Percentiles rank a stretch among this genome's conserved stretches.
Evolutionary conservation across 2,797 vertebrate species (phyloP).

Genomic region (Sebastes iracundus): DNA sequence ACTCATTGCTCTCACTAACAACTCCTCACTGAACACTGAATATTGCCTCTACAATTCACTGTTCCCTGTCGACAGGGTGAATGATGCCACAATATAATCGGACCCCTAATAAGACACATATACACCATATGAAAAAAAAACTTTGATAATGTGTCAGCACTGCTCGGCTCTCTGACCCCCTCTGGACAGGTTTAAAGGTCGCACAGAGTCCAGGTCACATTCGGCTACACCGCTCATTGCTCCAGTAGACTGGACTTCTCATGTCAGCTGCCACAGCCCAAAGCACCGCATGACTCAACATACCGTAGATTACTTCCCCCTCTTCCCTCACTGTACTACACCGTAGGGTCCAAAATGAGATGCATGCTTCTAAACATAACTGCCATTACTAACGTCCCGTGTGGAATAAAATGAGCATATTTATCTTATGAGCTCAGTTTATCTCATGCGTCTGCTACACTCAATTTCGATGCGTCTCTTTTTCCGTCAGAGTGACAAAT

Average conservation of each 20-base stretch:
- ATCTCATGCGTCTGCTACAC: slow-evolving; percentile 36
- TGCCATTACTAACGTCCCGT: slow-evolving; percentile 27
- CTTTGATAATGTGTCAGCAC: slow-evolving; percentile 1
- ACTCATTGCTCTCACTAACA: neutral
- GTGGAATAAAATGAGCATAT: slow-evolving; percentile 49
- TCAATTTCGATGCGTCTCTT: slow-evolving; percentile 45
- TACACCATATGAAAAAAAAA: neutral
- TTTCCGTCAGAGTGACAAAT: slow-evolving; percentile 51
- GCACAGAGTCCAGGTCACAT: slow-evolving; percentile 33
- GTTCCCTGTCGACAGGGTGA: neutral
- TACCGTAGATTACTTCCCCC: neutral
- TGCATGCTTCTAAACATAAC: slow-evolving; percentile 34
- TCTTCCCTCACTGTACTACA: slow-evolving; percentile 4
- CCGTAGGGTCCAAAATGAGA: slow-evolving; percentile 36
- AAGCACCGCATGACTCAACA: slow-evolving; percentile 28
- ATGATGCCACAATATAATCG: neutral
- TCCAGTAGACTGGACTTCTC: slow-evolving; percentile 11
- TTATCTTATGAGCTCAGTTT: slow-evolving; percentile 50
- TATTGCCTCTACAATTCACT: neutral
- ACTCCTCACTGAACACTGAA: neutral
- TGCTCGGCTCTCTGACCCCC: slow-evolving; percentile 27
- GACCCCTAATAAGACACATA: neutral
- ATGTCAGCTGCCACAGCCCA: slow-evolving; percentile 42
- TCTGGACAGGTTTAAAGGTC: slow-evolving; percentile 55
- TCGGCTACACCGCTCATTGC: slow-evolving; percentile 19